A percentile compares a stretch with the other conserved stretches of the same genome.
Conservation (phyloP, 53 echinoderm and acorn worm species). For the Apostichopus leukothele region DNA sequence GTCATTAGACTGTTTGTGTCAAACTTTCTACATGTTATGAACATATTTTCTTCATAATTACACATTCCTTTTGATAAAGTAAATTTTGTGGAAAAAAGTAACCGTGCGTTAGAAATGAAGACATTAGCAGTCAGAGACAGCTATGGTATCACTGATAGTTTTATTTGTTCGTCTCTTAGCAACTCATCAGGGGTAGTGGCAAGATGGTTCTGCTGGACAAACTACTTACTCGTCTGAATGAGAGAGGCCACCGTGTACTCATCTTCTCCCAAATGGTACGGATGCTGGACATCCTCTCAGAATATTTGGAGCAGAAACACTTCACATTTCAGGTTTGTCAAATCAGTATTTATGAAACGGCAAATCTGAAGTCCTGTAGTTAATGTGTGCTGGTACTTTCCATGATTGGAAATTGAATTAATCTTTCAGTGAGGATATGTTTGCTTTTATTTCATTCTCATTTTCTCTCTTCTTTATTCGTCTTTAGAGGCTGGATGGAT, state of each 20-base stretch:
- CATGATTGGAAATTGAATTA: background rate
- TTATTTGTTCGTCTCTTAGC: constrained; percentile 40
- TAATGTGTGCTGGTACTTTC: no score
- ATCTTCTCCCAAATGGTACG: constrained; percentile 99
- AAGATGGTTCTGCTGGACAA: constrained; percentile 97
- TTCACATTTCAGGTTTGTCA: constrained; percentile 84
- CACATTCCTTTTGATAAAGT: no score
- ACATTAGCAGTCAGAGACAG: no score
- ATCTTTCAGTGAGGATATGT: background rate
- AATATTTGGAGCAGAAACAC: constrained; percentile 81
- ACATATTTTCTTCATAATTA: no score
- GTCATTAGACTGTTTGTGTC: no score
- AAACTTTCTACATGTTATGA: no score
- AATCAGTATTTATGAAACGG: background rate
- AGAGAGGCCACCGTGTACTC: constrained; percentile 90
- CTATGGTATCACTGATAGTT: background rate
- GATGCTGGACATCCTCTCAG: constrained; percentile 98
- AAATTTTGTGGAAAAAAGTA: no score
- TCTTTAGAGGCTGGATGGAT: constrained; percentile 88
- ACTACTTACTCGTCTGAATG: constrained; percentile 82
- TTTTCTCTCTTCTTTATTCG: background rate
- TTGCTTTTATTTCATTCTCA: background rate
- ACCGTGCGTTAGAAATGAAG: no score
- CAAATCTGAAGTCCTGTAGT: no score
- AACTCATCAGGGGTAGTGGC: constrained; percentile 83